Base-by-base conservation (phyloP, 2,113 vertebrate species). In the Octodon degus region DNA sequence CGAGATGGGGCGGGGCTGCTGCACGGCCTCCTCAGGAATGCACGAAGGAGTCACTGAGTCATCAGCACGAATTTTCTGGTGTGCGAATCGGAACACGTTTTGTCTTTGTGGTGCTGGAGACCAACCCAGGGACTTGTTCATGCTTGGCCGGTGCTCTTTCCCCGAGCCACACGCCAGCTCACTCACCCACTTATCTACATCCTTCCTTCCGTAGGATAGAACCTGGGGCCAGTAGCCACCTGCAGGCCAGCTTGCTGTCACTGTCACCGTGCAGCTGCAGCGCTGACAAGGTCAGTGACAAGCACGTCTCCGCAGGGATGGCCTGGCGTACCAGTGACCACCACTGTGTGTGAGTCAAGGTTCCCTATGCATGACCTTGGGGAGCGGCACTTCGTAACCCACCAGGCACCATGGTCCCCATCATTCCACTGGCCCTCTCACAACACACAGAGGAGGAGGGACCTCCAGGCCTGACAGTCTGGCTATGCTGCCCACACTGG, bases 381-480 rank as follows among this genome's bases (percentile, higher is more conserved):
- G 13, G 76, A 81, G 37, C 10, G 12, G 74, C 4, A 7, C 67
- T 37, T 5, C 25, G 40, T 0, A 19, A 37, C 0, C 24, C 55
- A 74, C 17, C 0, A 5, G 3, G n/a, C 30, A 24, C 13, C 9
- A 1, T 1, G 63, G 5, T 1, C 11, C 72, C 27, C 27, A 17
- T 5, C 2, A 0, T 5, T 13, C 14, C 17, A 8, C 16, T 3
- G 22, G 2, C 53, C 25, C 68, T 43, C 37, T 16, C 7, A 47
- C 25, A 43, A 50, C 63, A 1, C 2, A 0, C 53, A 6, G 14
- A 4, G 65, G 32, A 63, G 7, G 12, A 37, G 37, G 55, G 30
- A 2, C n/a, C 7, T 20, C 37, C 37, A 70, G 77, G 17, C 50
- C 77, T 55, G 50, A 55, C 50, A 16, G 74, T 7, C 37, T 77